Evolutionary conservation across 92 coral and sea anemone species (phyloP).

Genomic region (Phymanthus crucifer): DNA sequence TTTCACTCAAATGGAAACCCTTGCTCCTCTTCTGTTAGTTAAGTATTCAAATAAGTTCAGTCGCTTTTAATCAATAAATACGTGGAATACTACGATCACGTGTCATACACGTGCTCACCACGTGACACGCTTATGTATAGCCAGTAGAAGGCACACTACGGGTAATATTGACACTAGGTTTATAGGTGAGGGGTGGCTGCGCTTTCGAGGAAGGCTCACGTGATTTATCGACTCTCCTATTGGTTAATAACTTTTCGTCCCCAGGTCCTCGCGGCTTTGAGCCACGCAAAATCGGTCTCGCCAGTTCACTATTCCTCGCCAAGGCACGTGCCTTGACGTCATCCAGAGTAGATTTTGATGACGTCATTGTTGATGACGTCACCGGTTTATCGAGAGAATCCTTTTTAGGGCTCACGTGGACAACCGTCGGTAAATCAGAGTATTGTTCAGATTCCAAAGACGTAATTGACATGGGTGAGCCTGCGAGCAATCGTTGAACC

Average conservation of each 20-base stretch:
- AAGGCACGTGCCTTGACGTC: conserved; percentile 36
- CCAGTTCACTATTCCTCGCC: conserved; percentile 3
- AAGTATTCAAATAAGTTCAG: too few relatives aligned
- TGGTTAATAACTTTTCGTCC: neutral
- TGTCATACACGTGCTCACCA: neutral
- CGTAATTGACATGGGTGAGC: conserved; percentile 77
- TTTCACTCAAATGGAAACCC: too few relatives aligned
- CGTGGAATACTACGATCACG: too few relatives aligned
- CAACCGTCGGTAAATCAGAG: conserved; percentile 80
- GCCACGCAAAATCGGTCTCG: conserved; percentile 44
- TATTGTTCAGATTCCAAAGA: conserved; percentile 78
- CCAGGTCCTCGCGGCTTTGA: conserved; percentile 25
- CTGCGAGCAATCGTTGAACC: conserved; percentile 47
- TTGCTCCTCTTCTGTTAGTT: too few relatives aligned
- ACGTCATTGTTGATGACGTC: neutral
- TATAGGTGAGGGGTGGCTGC: conserved; percentile 53
- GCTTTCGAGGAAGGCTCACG: conserved; percentile 37
- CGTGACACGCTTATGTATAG: neutral
- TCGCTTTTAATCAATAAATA: too few relatives aligned
- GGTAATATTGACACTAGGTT: conserved; percentile 45
- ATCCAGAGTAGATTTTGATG: conserved; percentile 27
- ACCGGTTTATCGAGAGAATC: conserved; percentile 2
- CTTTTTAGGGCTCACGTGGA: conserved; percentile 44
- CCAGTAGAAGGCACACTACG: neutral
- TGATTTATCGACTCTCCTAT: conserved; percentile 26